Conservation (phyloP, 2,888 invertebrate genomes). For the Amphipyra berbera region DNA sequence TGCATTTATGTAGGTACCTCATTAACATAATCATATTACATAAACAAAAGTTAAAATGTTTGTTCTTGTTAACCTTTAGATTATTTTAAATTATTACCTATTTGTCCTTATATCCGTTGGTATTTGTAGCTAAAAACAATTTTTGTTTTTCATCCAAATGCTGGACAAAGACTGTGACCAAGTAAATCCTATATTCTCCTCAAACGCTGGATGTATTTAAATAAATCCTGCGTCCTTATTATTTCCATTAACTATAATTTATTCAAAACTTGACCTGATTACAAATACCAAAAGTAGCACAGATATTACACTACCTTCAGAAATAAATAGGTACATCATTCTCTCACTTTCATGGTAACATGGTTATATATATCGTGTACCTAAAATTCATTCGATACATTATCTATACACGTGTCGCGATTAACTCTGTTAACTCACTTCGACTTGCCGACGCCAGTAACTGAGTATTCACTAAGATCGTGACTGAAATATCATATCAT, state of each 20-base stretch:
- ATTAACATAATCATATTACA: too few relatives aligned
- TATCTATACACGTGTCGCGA: constrained; percentile 77
- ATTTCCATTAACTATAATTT: constrained; percentile 8
- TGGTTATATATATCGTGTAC: constrained; percentile 47
- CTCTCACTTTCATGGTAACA: background rate
- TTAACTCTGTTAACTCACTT: constrained; percentile 77
- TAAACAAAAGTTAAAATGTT: too few relatives aligned
- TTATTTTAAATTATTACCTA: too few relatives aligned
- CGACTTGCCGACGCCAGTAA: constrained; percentile 65
- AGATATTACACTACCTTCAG: too few relatives aligned
- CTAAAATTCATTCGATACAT: constrained; percentile 60
- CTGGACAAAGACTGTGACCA: too few relatives aligned
- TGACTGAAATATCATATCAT: constrained; percentile 81
- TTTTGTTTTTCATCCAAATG: too few relatives aligned
- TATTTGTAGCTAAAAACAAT: too few relatives aligned
- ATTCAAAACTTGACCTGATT: constrained; percentile 5
- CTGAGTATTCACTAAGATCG: constrained; percentile 72
- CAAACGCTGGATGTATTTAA: background rate
- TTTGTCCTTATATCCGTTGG: too few relatives aligned
- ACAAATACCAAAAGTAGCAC: background rate
- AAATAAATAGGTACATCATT: background rate
- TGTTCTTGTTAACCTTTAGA: too few relatives aligned
- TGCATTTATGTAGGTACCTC: too few relatives aligned
- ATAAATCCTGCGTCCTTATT: background rate
- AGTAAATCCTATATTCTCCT: too few relatives aligned